phyloP scores from a whole-genome alignment of 2,888 invertebrate species.

The Anorthoa munda region DNA sequence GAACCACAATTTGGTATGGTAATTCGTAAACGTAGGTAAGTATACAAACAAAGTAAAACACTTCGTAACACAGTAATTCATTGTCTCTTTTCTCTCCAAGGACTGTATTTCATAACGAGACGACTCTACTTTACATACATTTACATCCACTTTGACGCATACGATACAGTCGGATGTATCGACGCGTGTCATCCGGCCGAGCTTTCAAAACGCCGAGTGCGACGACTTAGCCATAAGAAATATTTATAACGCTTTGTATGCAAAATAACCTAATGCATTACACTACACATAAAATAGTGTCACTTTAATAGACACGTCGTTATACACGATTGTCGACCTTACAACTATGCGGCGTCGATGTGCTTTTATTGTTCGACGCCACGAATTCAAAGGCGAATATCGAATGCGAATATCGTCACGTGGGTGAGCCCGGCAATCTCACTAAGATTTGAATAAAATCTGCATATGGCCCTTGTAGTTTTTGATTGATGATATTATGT shows the following conservation, averaged over 20 bases:
- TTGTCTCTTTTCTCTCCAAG: conserved; percentile 71
- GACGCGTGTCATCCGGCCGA: conserved; percentile 85
- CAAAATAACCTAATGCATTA: conserved; percentile 87
- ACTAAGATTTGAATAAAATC: conserved; percentile 83
- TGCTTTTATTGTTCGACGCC: conserved; percentile 70
- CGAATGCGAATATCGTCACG: conserved; percentile 72
- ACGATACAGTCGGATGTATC: conserved; percentile 81
- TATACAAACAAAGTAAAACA: conserved; percentile 67
- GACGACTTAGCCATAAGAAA: conserved; percentile 84
- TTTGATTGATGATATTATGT: conserved; percentile 84
- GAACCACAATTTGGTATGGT: conserved; percentile 11
- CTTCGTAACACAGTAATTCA: conserved; percentile 69
- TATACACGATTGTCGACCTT: conserved; percentile 81
- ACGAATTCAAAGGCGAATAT: conserved; percentile 73
- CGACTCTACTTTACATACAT: conserved; percentile 84
- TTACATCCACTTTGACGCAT: conserved; percentile 84
- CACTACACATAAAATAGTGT: conserved; percentile 78
- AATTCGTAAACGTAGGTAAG: conserved; percentile 10
- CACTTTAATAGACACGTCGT: conserved; percentile 75
- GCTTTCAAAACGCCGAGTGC: conserved; percentile 84
- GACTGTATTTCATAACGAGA: conserved; percentile 79
- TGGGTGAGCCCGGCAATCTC: conserved; percentile 81
- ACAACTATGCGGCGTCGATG: conserved; percentile 71
- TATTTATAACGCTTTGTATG: conserved; percentile 91
- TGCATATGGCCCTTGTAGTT: conserved; percentile 82